Percentiles rank a stretch among this genome's conserved stretches.
Evolutionary conservation across 2,888 invertebrate genomes (phyloP).

Genomic region (Augiades crinisus): DNA sequence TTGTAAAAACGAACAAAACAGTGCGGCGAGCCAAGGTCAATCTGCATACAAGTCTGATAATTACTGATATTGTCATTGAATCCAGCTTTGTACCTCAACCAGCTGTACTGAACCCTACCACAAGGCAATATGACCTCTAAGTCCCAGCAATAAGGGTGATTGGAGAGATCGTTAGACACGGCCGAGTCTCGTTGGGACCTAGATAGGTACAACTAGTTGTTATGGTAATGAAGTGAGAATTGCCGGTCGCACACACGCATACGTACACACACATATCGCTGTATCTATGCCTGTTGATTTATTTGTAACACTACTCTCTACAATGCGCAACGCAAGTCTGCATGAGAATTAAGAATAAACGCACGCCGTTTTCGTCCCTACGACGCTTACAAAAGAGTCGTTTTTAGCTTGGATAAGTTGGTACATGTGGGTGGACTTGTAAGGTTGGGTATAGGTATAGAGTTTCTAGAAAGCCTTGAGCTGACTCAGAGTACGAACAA

Average conservation of each 20-base stretch:
- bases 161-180: not conserved
- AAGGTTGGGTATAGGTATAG: conserved; percentile 7
- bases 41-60: conserved; percentile 16
- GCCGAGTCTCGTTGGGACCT: conserved; percentile 1
- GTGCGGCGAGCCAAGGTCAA: conserved; percentile 17
- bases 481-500: conserved; percentile 30
- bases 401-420: not conserved
- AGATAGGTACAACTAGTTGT: conserved; percentile 19
- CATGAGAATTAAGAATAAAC: not conserved
- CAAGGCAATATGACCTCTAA: conserved; percentile 4
- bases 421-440: not conserved
- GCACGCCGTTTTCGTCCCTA: not conserved
- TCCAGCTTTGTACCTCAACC: conserved; percentile 18
- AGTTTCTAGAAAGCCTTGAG: conserved; percentile 32
- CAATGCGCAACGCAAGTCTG: conserved; percentile 9
- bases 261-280: not conserved
- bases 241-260: conserved; percentile 11
- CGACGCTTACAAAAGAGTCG: not conserved
- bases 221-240: conserved; percentile 28
- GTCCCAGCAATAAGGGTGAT: not conserved
- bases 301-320: conserved; percentile 27
- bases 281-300: conserved; percentile 23
- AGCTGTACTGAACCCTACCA: not conserved
- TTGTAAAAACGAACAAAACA: conserved; percentile 18
- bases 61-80: conserved; percentile 26